Percentiles rank a stretch among this genome's conserved stretches.
phyloP scores from a whole-genome alignment of 2,113 vertebrate genomes.

The Trogon melanurus region DNA sequence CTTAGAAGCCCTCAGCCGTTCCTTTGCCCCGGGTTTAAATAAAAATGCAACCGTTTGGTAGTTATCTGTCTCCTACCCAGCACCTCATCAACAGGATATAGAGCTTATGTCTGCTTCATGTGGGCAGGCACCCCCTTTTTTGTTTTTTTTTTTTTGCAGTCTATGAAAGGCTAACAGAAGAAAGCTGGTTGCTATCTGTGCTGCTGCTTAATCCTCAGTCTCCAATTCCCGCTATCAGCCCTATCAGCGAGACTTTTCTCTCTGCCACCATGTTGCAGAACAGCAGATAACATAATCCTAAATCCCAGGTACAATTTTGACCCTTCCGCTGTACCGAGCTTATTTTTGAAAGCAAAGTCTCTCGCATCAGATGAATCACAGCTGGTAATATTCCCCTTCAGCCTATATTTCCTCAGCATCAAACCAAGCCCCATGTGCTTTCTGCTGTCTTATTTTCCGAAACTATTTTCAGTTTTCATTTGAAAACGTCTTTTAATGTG shows the following conservation, averaged over 20 bases:
- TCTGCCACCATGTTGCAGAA: slow-evolving; percentile 64
- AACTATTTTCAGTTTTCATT: slow-evolving; percentile 55
- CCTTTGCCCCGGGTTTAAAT: not conserved
- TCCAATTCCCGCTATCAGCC: slow-evolving; percentile 47
- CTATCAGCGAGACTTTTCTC: slow-evolving; percentile 53
- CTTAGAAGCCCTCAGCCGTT: not conserved
- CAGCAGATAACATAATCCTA: slow-evolving; percentile 71
- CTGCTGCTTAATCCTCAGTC: slow-evolving; percentile 57
- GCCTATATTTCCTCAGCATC: slow-evolving; percentile 19
- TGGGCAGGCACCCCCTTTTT: not conserved
- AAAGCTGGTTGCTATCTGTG: slow-evolving; percentile 53
- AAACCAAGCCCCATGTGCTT: slow-evolving; percentile 35
- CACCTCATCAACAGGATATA: not conserved
- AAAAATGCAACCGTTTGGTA: not conserved
- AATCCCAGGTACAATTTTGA: slow-evolving; percentile 63
- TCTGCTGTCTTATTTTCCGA: slow-evolving; percentile 53
- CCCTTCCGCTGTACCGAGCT: not conserved
- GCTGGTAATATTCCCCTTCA: slow-evolving; percentile 38
- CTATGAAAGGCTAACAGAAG: slow-evolving; percentile 40
- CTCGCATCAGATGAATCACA: slow-evolving; percentile 54
- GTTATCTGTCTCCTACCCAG: not conserved
- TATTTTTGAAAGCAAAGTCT: slow-evolving; percentile 55
- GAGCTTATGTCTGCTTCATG: slow-evolving; percentile 5
- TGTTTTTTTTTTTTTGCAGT: not conserved
- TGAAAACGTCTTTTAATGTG: slow-evolving; percentile 37